Percentiles rank a stretch among this genome's conserved stretches.
These are phyloP conservation scores for Eugnorisma glareosa DNA, from an alignment of 2,888 invertebrate genomes.

Conservation along the genomic window DNA sequence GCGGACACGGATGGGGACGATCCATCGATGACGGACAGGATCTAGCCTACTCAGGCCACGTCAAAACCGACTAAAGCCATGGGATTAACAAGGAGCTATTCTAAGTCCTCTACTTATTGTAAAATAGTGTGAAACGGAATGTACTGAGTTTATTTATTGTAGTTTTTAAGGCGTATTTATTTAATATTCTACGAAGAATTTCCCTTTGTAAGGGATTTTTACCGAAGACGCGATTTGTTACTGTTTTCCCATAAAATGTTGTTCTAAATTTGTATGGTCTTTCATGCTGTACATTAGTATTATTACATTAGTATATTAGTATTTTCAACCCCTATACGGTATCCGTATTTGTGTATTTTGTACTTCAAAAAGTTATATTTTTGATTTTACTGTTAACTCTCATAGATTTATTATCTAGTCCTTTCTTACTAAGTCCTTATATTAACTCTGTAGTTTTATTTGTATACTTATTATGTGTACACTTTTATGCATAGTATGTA, in stretches of 20 bases:
- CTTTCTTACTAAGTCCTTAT: slow-evolving; percentile 78
- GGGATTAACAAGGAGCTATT: slow-evolving; percentile 69
- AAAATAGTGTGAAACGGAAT: slow-evolving; percentile 66
- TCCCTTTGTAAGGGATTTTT: slow-evolving; percentile 83
- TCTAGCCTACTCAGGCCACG: slow-evolving; percentile 91
- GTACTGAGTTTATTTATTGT: slow-evolving; percentile 83
- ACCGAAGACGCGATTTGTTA: slow-evolving; percentile 76
- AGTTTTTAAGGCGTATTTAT: slow-evolving; percentile 84
- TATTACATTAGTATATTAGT: too few relatives aligned
- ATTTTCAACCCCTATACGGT: slow-evolving; percentile 86
- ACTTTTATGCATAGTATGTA: slow-evolving; percentile 21
- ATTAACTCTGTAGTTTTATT: slow-evolving; percentile 68
- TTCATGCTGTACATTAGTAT: slow-evolving; percentile 82
- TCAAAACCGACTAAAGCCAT: slow-evolving; percentile 81
- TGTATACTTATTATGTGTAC: slow-evolving; percentile 56
- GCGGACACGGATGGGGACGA: slow-evolving; percentile 93
- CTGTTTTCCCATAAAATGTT: slow-evolving; percentile 84
- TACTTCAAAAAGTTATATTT: slow-evolving; percentile 74
- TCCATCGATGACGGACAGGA: slow-evolving; percentile 89
- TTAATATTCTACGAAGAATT: slow-evolving; percentile 80
- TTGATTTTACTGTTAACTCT: slow-evolving; percentile 64
- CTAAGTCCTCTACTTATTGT: slow-evolving; percentile 71
- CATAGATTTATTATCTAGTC: slow-evolving; percentile 80
- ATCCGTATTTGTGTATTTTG: slow-evolving; percentile 89
- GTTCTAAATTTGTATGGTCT: slow-evolving; percentile 88